Evolutionary conservation across 1,140 invertebrate species (phyloP), one percentile per base, ranked within the genome.

Genomic region (Antheraea mylitta): DNA sequence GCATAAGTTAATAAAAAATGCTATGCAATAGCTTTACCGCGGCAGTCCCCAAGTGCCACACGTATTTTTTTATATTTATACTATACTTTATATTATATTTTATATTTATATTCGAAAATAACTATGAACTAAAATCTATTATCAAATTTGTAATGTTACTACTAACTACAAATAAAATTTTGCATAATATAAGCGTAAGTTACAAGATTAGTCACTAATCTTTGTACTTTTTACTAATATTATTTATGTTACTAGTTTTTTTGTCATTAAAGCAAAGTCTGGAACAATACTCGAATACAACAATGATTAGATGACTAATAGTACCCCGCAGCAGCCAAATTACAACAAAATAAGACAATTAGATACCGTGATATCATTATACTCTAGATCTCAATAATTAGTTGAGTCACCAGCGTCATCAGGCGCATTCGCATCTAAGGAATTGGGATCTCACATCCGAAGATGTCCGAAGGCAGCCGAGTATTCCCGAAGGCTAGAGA

Each of bases 351-450:
- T 67, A 78, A 73, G 73, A 70, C 48, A 70, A 72, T 69, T 67
- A 64, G 66, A 64, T 64, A 63, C 69, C 67, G 78, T 82, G 80
- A 80, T 81, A 85, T 81, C 78, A 82, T 82, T 80, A 81, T 72
- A 78, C 68, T 69, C 73, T 82, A 79, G 76, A 86, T 84, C 83
- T 82, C 78, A 81, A 80, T 85, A 80, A 83, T 86, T 83, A 82
- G 82, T 85, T 86, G 81, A 86, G 59, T 36, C 19, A 30, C 30
- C 13, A 53, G 45, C 9, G 16, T 86, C 83, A 87, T 68, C 68
- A 60, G 66, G 64, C 75, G 81, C 75, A 66, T 69, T 73, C 77
- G 79, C 78, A 84, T 78, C 82, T 81, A 79, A 81, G 75, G 73
- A 81, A 85, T 85, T 85, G 75, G 78, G 78, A 79, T 63, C 71